Conservation (phyloP, 2,797 vertebrate genomes). For the Scolopax bukidnonensis region DNA sequence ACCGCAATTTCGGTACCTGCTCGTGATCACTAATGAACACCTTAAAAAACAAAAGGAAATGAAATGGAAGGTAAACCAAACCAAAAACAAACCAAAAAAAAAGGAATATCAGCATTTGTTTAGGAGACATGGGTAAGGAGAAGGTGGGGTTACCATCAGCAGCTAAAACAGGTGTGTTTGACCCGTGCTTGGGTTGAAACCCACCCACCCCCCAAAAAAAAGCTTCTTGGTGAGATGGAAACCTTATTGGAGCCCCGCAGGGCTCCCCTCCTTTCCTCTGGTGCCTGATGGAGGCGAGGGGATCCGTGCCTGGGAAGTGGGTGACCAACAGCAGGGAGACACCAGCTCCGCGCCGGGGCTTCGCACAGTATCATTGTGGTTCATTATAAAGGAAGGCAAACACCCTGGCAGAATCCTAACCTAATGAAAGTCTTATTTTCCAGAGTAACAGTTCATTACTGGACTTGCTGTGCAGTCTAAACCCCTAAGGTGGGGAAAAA, state of each 20-base stretch:
- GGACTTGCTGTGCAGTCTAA: constrained; percentile 48
- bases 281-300: background rate
- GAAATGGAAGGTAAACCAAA: no score
- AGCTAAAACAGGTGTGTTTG: background rate
- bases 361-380: background rate
- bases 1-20: background rate
- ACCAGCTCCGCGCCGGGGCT: background rate
- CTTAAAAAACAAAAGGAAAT: background rate
- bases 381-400: constrained; percentile 49
- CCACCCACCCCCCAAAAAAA: background rate
- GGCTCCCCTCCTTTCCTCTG: background rate
- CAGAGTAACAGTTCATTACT: constrained; percentile 69
- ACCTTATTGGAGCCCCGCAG: background rate
- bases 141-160: background rate
- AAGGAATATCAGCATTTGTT: background rate
- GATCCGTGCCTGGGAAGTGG: background rate
- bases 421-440: constrained; percentile 73
- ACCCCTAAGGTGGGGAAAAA: constrained; percentile 25
- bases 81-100: fast-evolving
- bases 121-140: fast-evolving
- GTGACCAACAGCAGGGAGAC: background rate
- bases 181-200: background rate
- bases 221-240: background rate
- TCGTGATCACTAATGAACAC: constrained; percentile 24
- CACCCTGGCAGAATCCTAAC: constrained; percentile 62